Percentiles rank a stretch among this genome's conserved stretches.
Conservation (phyloP, 2,113 vertebrate species). For the Oryzias melastigma region DNA sequence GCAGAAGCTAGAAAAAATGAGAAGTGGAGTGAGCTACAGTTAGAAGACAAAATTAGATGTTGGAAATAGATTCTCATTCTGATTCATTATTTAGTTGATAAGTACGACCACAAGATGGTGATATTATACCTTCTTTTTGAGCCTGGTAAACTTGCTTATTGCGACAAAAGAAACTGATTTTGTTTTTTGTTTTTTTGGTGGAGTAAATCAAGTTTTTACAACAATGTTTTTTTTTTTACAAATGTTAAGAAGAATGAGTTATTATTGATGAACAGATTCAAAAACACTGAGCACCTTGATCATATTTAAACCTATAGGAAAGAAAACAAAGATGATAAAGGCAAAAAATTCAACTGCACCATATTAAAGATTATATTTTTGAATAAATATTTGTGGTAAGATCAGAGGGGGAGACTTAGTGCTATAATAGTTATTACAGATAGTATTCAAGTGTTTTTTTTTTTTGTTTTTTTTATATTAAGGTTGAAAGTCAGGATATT, state of each 20-base stretch:
- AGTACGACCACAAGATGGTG: constrained; percentile 54
- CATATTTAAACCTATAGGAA: too few species aligned
- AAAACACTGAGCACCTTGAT: too few species aligned
- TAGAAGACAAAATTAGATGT: neutral
- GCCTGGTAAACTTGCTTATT: neutral
- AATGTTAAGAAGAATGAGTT: neutral
- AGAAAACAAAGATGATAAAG: too few species aligned
- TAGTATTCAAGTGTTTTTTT: too few species aligned
- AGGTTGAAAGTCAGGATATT: too few species aligned
- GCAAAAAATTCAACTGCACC: too few species aligned
- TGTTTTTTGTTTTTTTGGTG: neutral
- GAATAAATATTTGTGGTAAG: too few species aligned
- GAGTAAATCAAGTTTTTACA: neutral
- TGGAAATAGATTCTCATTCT: neutral
- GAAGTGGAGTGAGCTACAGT: neutral
- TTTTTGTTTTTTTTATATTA: too few species aligned
- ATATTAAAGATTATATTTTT: too few species aligned
- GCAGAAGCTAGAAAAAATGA: too few species aligned
- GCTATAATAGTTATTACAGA: too few species aligned
- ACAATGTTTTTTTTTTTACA: neutral
- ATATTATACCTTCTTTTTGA: constrained; percentile 12
- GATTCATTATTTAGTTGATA: constrained; percentile 1
- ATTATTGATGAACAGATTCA: neutral
- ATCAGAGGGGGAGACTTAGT: too few species aligned
- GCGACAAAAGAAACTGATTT: neutral